Conservation (phyloP, 2,113 vertebrate genomes). For the Entomyzon cyanotis region DNA sequence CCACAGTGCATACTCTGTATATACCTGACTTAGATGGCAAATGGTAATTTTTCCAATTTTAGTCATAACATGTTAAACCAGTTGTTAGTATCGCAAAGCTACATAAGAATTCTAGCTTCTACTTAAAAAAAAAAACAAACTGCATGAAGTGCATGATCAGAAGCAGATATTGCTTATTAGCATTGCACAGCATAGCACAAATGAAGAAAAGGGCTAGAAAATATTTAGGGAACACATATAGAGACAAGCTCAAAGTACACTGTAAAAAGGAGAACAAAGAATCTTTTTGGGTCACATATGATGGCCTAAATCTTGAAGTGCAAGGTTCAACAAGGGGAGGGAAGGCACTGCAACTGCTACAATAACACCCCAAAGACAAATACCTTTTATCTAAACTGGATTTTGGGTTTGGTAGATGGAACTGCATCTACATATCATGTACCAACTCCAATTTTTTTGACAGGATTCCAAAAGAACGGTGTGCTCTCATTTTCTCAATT, state of each 20-base stretch:
- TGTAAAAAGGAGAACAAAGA: neutral
- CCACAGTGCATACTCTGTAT: neutral
- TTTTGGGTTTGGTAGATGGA: neutral
- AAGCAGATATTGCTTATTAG: neutral
- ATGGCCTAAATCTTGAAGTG: neutral
- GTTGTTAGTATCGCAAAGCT: neutral
- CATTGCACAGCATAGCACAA: neutral
- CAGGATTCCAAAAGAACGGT: neutral
- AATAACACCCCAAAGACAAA: neutral
- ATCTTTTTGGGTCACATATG: neutral
- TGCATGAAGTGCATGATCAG: neutral
- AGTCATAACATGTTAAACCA: neutral
- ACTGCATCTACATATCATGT: neutral
- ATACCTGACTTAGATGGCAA: neutral
- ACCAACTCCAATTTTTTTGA: neutral
- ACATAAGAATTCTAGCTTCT: neutral
- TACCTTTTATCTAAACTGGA: neutral
- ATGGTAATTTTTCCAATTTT: neutral
- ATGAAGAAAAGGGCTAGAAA: neutral
- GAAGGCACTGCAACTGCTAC: neutral
- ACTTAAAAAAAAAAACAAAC: neutral
- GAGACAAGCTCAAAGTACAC: neutral
- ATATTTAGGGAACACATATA: neutral
- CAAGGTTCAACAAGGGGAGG: neutral
- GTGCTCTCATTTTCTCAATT: neutral